Percentiles rank a stretch among this genome's conserved stretches.
Conservation (phyloP, 2,888 invertebrate species). For the Germaria angustata region DNA sequence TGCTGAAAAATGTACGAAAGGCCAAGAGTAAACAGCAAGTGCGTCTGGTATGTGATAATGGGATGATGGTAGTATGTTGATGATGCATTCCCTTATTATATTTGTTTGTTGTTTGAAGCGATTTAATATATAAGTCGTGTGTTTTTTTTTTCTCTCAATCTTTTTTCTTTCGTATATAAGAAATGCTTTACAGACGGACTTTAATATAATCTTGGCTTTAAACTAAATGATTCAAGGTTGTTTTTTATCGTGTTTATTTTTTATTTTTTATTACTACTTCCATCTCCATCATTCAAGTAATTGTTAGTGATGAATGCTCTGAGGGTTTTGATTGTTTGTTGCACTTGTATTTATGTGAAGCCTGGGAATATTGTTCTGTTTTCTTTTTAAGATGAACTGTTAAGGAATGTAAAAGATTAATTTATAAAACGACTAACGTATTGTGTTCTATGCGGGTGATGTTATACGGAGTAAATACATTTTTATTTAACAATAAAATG, state of each 20-base stretch:
- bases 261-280: not conserved
- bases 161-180: not conserved
- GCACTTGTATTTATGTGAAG: slow-evolving; percentile 58
- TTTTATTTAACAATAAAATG: not conserved
- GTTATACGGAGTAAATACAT: not conserved
- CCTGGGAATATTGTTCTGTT: slow-evolving; percentile 59
- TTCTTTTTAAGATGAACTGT: slow-evolving; percentile 30
- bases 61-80: slow-evolving; percentile 67
- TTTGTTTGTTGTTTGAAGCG: slow-evolving; percentile 52
- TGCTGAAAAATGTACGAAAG: slow-evolving; percentile 2
- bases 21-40: slow-evolving; percentile 60
- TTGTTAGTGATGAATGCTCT: slow-evolving; percentile 64
- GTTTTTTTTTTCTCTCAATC: not conserved
- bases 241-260: slow-evolving; percentile 47
- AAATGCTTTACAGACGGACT: slow-evolving; percentile 2
- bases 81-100: slow-evolving; percentile 60
- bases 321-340: slow-evolving; percentile 59
- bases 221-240: slow-evolving; percentile 65
- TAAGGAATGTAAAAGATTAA: slow-evolving; percentile 17
- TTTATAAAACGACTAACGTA: not conserved
- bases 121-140: slow-evolving; percentile 3
- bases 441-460: slow-evolving; percentile 47
- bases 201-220: slow-evolving; percentile 52
- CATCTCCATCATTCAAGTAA: slow-evolving; percentile 54
- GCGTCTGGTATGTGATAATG: slow-evolving; percentile 69